Percentiles rank a stretch among this genome's conserved stretches.
phyloP scores from a whole-genome alignment of 2,797 vertebrate species.

The Ceyx erithaca region DNA sequence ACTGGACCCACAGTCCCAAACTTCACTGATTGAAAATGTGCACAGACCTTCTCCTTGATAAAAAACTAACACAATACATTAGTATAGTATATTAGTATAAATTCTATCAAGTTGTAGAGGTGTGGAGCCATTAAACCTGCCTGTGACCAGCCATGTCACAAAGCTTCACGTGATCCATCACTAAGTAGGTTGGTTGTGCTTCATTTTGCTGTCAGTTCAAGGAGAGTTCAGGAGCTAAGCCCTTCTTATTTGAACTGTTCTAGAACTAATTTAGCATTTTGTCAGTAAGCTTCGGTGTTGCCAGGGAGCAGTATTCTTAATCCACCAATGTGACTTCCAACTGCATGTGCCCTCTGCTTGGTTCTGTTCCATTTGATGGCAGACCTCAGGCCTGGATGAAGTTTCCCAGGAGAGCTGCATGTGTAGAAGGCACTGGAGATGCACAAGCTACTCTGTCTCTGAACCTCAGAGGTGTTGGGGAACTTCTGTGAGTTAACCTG shows the following conservation, averaged over 20 bases:
- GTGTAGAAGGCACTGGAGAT: not conserved
- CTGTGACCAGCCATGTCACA: not conserved
- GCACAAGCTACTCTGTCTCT: not conserved
- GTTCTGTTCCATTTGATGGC: not conserved
- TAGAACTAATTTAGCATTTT: not conserved
- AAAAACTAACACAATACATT: not conserved
- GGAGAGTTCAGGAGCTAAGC: not conserved
- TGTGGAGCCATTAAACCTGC: not conserved
- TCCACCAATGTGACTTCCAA: not conserved
- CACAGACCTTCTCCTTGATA: not conserved
- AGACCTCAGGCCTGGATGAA: not conserved
- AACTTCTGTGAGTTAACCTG: not conserved
- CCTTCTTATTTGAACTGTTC: not conserved
- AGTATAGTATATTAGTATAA: not conserved
- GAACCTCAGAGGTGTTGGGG: not conserved
- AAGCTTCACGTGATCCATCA: accelerated
- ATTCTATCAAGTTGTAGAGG: not conserved
- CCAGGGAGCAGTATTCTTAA: not conserved
- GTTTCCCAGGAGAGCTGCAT: not conserved
- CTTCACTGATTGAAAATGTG: not conserved
- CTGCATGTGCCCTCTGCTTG: not conserved
- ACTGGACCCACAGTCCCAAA: not conserved
- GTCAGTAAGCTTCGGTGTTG: not conserved
- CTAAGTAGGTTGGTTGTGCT: not conserved
- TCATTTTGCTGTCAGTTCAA: not conserved